Evolutionary conservation across 2,797 vertebrate genomes (phyloP).

Genomic region (Tangara arthus): DNA sequence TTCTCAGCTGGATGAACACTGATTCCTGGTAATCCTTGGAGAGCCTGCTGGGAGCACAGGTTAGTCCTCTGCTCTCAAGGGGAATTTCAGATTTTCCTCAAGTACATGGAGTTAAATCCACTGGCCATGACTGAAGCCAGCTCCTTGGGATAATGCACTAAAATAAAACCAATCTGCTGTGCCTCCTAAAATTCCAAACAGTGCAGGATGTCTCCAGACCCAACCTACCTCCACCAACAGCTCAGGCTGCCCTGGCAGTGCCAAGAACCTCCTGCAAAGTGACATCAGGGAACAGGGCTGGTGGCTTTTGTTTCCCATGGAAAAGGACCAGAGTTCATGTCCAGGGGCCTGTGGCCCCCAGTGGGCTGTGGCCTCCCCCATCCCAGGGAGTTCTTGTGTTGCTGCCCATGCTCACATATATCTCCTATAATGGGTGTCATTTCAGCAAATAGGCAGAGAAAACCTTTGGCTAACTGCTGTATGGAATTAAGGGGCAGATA

Average conservation of each 20-base stretch:
- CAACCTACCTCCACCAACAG: not conserved
- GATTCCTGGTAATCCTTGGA: not conserved
- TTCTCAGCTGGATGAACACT: not conserved
- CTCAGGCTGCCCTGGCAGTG: not conserved
- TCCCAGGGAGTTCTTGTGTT: not conserved
- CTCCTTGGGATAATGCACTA: not conserved
- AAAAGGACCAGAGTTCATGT: not conserved
- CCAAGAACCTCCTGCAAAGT: not conserved
- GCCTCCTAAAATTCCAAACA: not conserved
- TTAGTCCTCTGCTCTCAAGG: not conserved
- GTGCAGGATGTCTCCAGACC: not conserved
- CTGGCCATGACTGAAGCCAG: not conserved
- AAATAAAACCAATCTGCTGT: not conserved
- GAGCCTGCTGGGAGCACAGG: not conserved
- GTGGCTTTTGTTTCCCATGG: not conserved
- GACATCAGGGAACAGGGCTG: not conserved
- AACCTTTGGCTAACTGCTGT: not conserved
- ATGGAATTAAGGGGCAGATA: not conserved
- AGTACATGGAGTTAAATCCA: not conserved
- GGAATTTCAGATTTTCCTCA: not conserved
- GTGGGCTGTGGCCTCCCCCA: not conserved
- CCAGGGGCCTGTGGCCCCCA: not conserved
- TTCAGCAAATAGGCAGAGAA: not conserved
- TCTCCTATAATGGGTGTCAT: fast-evolving
- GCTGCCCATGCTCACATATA: not conserved